A percentile compares a stretch with the other conserved stretches of the same genome.
Conservation (phyloP, 2,797 vertebrate genomes). For the Sebastes steindachneri region DNA sequence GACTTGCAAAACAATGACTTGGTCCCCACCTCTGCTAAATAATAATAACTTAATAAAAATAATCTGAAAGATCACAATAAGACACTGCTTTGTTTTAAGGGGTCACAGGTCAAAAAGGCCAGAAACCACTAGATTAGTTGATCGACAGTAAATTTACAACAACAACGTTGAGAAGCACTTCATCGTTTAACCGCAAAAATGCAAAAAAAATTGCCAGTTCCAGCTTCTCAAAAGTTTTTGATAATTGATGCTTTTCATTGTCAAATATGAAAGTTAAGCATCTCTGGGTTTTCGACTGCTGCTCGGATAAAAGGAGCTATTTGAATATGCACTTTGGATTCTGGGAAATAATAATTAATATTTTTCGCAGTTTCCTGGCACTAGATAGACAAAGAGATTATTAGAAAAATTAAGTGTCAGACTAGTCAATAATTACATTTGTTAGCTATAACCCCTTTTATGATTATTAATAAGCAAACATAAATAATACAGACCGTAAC, state of each 20-base stretch:
- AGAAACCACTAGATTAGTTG: neutral
- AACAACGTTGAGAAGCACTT: neutral
- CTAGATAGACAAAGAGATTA: neutral
- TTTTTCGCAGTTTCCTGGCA: neutral
- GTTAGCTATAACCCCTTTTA: neutral
- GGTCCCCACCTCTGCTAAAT: neutral
- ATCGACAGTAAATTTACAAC: neutral
- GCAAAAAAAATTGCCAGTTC: no score
- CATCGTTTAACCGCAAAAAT: neutral
- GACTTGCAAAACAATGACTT: no score
- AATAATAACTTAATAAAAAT: neutral
- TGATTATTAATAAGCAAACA: conserved; percentile 6
- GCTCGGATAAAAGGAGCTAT: neutral
- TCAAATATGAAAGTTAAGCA: neutral
- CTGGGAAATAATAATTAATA: neutral
- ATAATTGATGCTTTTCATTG: neutral
- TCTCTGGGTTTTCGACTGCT: neutral
- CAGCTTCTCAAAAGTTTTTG: neutral
- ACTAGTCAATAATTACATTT: neutral
- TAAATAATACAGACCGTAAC: neutral
- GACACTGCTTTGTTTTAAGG: neutral
- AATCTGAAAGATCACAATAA: neutral
- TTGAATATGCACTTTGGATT: neutral
- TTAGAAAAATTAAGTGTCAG: neutral
- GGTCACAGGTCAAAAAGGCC: neutral